Evolutionary conservation across 23 tunicate genomes (phyloP).

Genomic region (Ascidia mentula): DNA sequence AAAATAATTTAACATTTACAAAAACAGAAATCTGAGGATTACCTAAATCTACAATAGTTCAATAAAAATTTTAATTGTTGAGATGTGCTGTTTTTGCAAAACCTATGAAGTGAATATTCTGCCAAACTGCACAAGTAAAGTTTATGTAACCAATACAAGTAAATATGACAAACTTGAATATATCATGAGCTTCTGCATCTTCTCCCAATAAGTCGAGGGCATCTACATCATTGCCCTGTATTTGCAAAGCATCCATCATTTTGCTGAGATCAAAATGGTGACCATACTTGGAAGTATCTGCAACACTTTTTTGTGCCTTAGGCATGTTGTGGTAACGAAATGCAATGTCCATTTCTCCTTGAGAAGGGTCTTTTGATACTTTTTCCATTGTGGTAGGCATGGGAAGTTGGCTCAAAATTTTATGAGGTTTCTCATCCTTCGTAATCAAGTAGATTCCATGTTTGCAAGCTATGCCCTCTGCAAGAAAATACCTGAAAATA

Average conservation of each 20-base stretch:
- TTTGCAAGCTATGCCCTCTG: conserved; percentile 64
- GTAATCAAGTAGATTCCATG: conserved; percentile 53
- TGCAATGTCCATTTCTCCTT: conserved; percentile 82
- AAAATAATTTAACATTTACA: no score
- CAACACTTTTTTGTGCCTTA: conserved; percentile 31
- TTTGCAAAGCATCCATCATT: conserved; percentile 35
- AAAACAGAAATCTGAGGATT: no score
- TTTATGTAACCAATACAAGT: neutral
- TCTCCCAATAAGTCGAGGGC: neutral
- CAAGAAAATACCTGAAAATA: conserved; percentile 74
- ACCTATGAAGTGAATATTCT: no score
- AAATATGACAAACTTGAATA: conserved; percentile 6
- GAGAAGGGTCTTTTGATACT: neutral
- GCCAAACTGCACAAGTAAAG: no score
- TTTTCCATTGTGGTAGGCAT: conserved; percentile 37
- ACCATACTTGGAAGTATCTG: conserved; percentile 52
- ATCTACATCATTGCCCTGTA: conserved; percentile 24
- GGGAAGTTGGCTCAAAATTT: conserved; percentile 41
- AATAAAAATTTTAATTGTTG: no score
- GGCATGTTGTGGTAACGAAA: conserved; percentile 67
- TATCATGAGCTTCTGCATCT: neutral
- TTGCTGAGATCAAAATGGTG: conserved; percentile 80
- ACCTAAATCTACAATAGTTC: no score
- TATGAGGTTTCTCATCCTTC: conserved; percentile 11
- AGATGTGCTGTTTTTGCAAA: no score